Evolutionary conservation across 2,888 invertebrate species (phyloP).

Genomic region (Eucera pruinosa): DNA sequence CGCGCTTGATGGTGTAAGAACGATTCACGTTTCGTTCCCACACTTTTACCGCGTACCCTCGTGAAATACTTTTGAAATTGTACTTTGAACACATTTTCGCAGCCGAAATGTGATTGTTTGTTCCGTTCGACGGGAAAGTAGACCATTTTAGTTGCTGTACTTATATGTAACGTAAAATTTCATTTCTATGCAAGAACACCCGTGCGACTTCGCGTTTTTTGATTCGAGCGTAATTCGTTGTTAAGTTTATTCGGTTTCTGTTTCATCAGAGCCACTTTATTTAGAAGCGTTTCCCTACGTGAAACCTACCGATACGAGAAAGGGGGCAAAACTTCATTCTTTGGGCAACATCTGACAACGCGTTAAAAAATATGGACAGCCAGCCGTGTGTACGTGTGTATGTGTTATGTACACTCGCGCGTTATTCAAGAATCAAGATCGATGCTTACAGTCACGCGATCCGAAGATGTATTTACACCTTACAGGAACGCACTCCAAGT

Average conservation of each 20-base stretch:
- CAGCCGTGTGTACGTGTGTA: not conserved
- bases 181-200: not conserved
- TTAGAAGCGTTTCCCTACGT: not conserved
- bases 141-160: not conserved
- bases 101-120: not conserved
- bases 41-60: conserved; percentile 14
- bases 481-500: conserved; percentile 14
- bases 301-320: conserved; percentile 4
- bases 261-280: not conserved
- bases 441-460: conserved; percentile 60
- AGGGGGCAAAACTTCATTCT: conserved; percentile 12
- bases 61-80: conserved; percentile 13
- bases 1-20: not conserved
- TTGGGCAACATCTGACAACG: conserved; percentile 14
- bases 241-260: not conserved
- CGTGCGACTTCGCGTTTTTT: not conserved
- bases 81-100: conserved; percentile 9
- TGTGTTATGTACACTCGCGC: conserved; percentile 8
- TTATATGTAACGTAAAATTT: conserved; percentile 1
- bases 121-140: conserved; percentile 9
- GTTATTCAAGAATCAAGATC: conserved; percentile 60
- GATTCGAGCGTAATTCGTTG: not conserved
- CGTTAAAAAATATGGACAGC: conserved; percentile 24
- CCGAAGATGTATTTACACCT: conserved; percentile 41
- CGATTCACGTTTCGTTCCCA: conserved; percentile 17